A percentile compares a stretch with the other conserved stretches of the same genome.
Evolutionary conservation across 1,140 invertebrate genomes (phyloP).

Genomic region (Papilio glaucus): DNA sequence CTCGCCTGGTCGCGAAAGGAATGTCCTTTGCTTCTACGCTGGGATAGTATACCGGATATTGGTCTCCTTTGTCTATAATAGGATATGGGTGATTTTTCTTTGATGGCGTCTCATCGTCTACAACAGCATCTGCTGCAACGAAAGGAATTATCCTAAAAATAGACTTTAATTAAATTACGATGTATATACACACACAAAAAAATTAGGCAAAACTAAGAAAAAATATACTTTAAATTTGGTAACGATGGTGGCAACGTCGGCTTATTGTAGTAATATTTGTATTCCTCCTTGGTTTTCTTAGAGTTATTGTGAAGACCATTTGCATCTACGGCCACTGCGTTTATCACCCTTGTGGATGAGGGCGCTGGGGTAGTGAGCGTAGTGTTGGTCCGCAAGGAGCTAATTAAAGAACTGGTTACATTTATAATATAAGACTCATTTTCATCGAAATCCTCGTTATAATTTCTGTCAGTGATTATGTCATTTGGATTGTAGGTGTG

Average conservation of each 20-base stretch:
- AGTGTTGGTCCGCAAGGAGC: conserved; percentile 66
- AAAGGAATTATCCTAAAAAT: conserved; percentile 90
- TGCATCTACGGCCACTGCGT: conserved; percentile 60
- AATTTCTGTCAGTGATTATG: conserved; percentile 70
- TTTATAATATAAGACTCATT: conserved; percentile 72
- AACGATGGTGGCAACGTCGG: conserved; percentile 89
- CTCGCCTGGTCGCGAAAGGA: conserved; percentile 56
- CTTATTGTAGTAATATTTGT: conserved; percentile 88
- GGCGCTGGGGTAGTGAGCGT: conserved; percentile 47
- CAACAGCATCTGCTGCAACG: conserved; percentile 90
- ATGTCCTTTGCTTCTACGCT: conserved; percentile 54
- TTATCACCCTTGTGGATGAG: conserved; percentile 47
- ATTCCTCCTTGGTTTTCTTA: conserved; percentile 82
- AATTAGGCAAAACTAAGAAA: conserved; percentile 24
- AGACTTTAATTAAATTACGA: conserved; percentile 37
- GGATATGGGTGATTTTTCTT: conserved; percentile 69
- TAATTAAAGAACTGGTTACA: conserved; percentile 73
- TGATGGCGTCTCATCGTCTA: conserved; percentile 66
- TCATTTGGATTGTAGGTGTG: conserved; percentile 67
- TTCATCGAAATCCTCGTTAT: conserved; percentile 62
- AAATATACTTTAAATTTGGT: conserved; percentile 86
- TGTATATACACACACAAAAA: conserved; percentile 21
- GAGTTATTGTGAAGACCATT: conserved; percentile 72
- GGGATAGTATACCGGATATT: conserved; percentile 76
- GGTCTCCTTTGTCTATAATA: conserved; percentile 68